These are phyloP conservation scores for Melanotaenia duboulayi DNA, from an alignment of 2,113 vertebrate genomes.

Conservation along the genomic window DNA sequence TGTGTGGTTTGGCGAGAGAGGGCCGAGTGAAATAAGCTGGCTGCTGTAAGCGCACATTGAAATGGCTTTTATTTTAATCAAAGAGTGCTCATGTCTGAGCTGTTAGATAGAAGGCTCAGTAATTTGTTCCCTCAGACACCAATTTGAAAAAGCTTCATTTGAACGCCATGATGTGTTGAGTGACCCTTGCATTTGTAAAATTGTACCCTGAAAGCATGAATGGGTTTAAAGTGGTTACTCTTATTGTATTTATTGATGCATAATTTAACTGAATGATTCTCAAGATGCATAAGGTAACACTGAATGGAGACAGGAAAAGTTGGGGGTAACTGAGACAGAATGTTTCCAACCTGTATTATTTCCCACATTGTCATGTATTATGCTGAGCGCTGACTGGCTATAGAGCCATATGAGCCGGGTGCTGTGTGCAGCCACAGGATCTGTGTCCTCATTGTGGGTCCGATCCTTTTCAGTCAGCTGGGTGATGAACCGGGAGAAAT, in stretches of 20 bases:
- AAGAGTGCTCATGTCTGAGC: conserved; percentile 23
- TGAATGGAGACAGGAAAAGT: neutral
- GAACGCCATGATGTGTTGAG: conserved; percentile 29
- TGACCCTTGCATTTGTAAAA: conserved; percentile 40
- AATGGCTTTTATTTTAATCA: conserved; percentile 34
- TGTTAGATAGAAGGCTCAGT: neutral
- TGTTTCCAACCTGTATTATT: too few species aligned
- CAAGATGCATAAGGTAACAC: conserved; percentile 8
- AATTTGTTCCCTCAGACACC: conserved; percentile 27
- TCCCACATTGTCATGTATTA: too few species aligned
- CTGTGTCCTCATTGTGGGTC: too few species aligned
- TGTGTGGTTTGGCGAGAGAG: conserved; percentile 11
- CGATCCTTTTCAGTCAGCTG: too few species aligned
- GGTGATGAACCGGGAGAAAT: too few species aligned
- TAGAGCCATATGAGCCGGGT: too few species aligned
- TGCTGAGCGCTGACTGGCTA: too few species aligned
- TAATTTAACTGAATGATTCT: conserved; percentile 34
- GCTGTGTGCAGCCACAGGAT: too few species aligned
- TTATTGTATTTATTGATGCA: conserved; percentile 26
- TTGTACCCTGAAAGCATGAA: conserved; percentile 38
- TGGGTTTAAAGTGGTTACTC: conserved; percentile 29
- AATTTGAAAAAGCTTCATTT: conserved; percentile 22
- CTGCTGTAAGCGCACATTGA: conserved; percentile 9
- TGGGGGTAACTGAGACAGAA: too few species aligned
- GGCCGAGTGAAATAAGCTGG: conserved; percentile 15